Percentiles rank a stretch among this genome's conserved stretches.
phyloP scores from a whole-genome alignment of 2,797 vertebrate genomes.

The Rousettus madagascariensis region DNA sequence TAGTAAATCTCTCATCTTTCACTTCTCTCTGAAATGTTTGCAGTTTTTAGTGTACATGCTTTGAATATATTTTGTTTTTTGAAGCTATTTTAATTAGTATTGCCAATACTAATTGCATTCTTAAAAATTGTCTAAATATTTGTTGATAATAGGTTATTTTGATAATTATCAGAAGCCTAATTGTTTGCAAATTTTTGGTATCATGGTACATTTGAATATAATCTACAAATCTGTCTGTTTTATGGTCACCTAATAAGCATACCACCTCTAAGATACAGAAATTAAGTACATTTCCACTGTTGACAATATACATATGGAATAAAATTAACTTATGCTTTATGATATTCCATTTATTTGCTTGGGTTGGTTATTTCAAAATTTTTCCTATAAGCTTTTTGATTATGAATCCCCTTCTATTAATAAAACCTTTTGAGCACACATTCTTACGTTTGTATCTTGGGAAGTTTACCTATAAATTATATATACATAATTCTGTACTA shows the following conservation, averaged over 20 bases:
- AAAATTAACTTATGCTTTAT: background rate
- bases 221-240: background rate
- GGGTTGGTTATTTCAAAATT: background rate
- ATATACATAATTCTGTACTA: background rate
- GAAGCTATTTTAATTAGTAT: background rate
- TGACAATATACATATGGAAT: background rate
- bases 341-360: background rate
- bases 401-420: background rate
- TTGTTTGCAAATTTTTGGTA: background rate
- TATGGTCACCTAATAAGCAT: background rate
- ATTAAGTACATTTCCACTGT: background rate
- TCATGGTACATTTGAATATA: background rate
- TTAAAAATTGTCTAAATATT: background rate
- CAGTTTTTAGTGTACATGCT: background rate
- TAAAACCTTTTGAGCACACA: background rate
- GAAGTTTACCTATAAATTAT: background rate
- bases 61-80: background rate
- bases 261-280: background rate
- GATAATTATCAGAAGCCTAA: conserved; percentile 4
- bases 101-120: background rate
- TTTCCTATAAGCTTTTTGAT: background rate
- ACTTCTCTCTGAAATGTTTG: background rate
- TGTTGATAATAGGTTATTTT: conserved; percentile 13
- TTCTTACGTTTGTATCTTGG: background rate
- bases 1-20: background rate